Evolutionary conservation across 1,140 invertebrate species (phyloP).

Genomic region (Sinella curviseta): DNA sequence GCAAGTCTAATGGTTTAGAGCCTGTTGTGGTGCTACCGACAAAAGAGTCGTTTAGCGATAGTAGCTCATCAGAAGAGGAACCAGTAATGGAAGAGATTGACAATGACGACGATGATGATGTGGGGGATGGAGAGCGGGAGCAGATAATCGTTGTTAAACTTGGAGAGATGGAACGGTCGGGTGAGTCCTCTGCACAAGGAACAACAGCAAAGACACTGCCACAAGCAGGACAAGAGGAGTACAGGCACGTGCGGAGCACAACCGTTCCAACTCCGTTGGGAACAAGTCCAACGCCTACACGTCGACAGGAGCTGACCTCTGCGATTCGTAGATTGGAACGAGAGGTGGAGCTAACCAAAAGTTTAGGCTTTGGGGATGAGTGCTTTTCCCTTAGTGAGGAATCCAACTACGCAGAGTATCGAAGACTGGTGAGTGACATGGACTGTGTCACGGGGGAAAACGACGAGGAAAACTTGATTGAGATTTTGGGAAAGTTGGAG

Average conservation of each 20-base stretch:
- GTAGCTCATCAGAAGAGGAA: neutral
- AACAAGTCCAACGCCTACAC: neutral
- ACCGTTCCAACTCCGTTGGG: neutral
- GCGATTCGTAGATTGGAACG: neutral
- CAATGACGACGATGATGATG: neutral
- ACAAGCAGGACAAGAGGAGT: neutral
- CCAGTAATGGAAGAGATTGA: neutral
- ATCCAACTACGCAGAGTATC: constrained; percentile 6
- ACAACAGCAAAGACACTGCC: neutral
- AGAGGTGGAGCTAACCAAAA: neutral
- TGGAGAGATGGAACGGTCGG: neutral
- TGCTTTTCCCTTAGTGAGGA: neutral
- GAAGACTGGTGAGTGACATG: constrained; percentile 13
- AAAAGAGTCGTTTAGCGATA: neutral
- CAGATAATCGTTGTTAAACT: neutral
- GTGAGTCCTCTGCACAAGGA: neutral
- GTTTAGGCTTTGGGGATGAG: neutral
- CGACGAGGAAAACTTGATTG: neutral
- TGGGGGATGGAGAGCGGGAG: neutral
- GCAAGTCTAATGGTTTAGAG: neutral
- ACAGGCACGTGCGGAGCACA: neutral
- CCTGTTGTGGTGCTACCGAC: neutral
- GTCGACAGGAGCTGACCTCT: constrained; percentile 7
- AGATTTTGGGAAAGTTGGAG: constrained; percentile 5
- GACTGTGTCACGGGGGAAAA: constrained; percentile 2